Percentiles rank a stretch among this genome's conserved stretches.
These are phyloP conservation scores for Atrina japonica DNA, from an alignment of 2,888 invertebrate genomes.

Conservation along the genomic window DNA sequence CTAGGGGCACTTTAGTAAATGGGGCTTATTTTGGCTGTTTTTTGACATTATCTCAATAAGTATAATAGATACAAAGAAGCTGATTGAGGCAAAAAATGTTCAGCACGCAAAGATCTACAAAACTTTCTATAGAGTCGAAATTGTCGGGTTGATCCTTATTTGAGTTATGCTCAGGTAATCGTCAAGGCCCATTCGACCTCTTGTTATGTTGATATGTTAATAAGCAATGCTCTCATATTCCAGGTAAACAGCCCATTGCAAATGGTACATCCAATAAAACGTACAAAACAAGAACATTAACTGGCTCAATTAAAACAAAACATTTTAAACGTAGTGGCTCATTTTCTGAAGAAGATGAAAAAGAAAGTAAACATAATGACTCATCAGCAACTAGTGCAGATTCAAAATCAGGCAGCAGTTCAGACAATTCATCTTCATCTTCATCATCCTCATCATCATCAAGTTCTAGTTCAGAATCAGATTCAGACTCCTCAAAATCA, in stretches of 20 bases:
- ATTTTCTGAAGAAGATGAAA: conserved; percentile 31
- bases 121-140: too few relatives aligned
- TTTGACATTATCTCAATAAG: too few relatives aligned
- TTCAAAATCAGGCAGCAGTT: conserved; percentile 13
- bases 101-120: too few relatives aligned
- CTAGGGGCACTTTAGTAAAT: too few relatives aligned
- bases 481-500: conserved; percentile 22
- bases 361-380: conserved; percentile 44
- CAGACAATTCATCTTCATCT: conserved; percentile 35
- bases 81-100: too few relatives aligned
- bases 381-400: conserved; percentile 23
- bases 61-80: too few relatives aligned
- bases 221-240: not conserved
- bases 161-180: too few relatives aligned
- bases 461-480: conserved; percentile 33
- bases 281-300: conserved; percentile 58
- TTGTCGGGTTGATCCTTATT: too few relatives aligned
- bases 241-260: conserved; percentile 31
- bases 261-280: conserved; percentile 32
- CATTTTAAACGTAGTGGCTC: conserved; percentile 30
- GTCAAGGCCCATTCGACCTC: not conserved
- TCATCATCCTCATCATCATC: conserved; percentile 41
- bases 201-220: conserved; percentile 10
- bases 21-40: too few relatives aligned
- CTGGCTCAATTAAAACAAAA: conserved; percentile 54